Base-by-base conservation (phyloP, 2,888 invertebrate species). In the Ceraclea dissimilis region DNA sequence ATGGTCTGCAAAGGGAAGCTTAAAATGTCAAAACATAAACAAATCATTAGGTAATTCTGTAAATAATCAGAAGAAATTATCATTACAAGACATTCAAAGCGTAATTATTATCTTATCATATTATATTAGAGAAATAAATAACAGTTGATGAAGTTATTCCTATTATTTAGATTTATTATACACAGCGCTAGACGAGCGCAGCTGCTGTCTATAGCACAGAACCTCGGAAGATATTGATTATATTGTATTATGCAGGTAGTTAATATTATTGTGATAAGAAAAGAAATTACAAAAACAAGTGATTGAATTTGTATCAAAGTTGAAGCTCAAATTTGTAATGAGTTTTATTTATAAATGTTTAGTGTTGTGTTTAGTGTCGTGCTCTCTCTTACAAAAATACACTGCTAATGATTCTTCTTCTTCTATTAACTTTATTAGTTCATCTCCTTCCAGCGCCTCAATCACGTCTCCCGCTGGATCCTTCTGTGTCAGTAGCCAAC, bases 391-490 rank as follows among this genome's bases (percentile, higher is more conserved):
- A 94, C 93, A 94, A 73, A 94, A 93, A 71, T 92, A 93, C 22
- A 94, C 88, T 6, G 93, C 93, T 62, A 94, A 75, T 34, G 92
- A 88, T 63, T 87, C 85, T 46, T 90, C 86, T 60, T 87, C 84
- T 67, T 87, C 82, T 63, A 94, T 92, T 57, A 91, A 70, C 59
- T 84, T 79, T 46, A 85, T 71, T 52, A 93, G 76, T 55, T 85
- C 85, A 66, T 86, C 88, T 44, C 93, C 93, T 71, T 90, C 90
- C 17, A 90, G 74, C 63, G 88, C 91, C 75, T 93, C 93, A 64
- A 94, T 94, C 51, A 91, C 84, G 68, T 93, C 93, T 46, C 92
- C 91, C 49, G 89, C 85, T 52, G 94, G 94, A 75, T 94, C 92
- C 71, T 94, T 93, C 73, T 94, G 92, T 39, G 90, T 88, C 65